These are phyloP conservation scores for Beroe forskalii DNA, from an alignment of 37 sponge, comb jelly and placozoan genomes.

Conservation along the genomic window DNA sequence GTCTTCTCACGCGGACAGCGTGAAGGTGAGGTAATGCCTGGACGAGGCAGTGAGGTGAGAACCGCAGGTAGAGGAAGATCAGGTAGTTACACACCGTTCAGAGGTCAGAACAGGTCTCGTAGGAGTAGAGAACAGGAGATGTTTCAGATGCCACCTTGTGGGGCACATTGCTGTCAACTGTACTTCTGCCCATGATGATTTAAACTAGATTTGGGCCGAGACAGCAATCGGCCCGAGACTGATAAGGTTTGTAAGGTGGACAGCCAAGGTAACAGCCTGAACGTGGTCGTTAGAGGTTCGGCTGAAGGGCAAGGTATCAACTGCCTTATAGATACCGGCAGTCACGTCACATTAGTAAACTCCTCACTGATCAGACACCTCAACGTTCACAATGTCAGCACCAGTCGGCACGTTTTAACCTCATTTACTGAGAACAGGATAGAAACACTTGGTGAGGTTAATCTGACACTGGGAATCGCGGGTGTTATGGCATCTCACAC, in stretches of 20 bases:
- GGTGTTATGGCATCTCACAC: background rate
- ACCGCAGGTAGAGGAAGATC: background rate
- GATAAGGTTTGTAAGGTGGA: background rate
- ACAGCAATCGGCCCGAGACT: background rate
- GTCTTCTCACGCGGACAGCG: background rate
- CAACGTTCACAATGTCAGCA: background rate
- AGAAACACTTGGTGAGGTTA: conserved; percentile 21
- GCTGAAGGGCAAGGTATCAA: background rate
- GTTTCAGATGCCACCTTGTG: background rate
- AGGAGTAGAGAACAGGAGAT: background rate
- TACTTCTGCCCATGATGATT: background rate
- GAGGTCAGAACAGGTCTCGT: background rate
- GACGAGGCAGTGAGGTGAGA: background rate
- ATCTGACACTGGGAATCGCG: background rate
- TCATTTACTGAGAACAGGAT: conserved; percentile 3
- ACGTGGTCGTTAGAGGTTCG: conserved; percentile 1
- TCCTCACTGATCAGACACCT: background rate
- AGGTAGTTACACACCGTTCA: background rate
- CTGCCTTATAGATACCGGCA: conserved; percentile 18
- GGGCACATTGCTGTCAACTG: conserved; percentile 20
- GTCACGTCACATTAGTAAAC: conserved; percentile 20
- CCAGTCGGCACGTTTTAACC: background rate
- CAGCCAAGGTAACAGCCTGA: background rate
- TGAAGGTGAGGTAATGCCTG: background rate
- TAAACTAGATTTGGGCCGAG: conserved; percentile 20